phyloP scores from a whole-genome alignment of 2,113 vertebrate species.

The Crocuta crocuta region DNA sequence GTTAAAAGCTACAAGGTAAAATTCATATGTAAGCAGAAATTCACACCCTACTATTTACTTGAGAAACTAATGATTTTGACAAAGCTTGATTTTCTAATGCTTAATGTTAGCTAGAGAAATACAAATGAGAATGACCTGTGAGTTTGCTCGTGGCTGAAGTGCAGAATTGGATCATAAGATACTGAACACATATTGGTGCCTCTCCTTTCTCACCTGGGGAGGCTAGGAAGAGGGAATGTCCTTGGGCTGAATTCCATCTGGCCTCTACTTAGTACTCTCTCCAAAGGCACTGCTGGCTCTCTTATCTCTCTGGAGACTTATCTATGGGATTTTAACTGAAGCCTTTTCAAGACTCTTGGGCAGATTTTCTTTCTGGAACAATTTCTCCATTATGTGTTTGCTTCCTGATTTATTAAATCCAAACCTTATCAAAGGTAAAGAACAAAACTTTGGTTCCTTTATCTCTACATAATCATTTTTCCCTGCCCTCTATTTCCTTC shows the following conservation, averaged over 20 bases:
- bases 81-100: not conserved
- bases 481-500: not conserved
- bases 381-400: not conserved
- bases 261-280: not conserved
- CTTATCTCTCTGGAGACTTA: not conserved
- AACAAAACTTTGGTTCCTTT: not conserved
- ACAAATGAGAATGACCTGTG: not conserved
- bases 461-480: not conserved
- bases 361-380: not conserved
- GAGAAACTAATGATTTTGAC: slow-evolving; percentile 36
- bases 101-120: not conserved
- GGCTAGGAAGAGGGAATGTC: not conserved
- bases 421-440: not conserved
- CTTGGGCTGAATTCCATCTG: not conserved
- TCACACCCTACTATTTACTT: not conserved
- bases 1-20: not conserved
- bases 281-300: not conserved
- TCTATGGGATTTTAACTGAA: not conserved
- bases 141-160: not conserved
- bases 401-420: not conserved
- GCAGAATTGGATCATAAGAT: not conserved
- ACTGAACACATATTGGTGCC: not conserved
- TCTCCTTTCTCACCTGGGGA: not conserved
- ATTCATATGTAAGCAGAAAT: not conserved
- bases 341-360: not conserved